Evolutionary conservation across 2,888 invertebrate species (phyloP).

Genomic region (Hedychridium roseum): DNA sequence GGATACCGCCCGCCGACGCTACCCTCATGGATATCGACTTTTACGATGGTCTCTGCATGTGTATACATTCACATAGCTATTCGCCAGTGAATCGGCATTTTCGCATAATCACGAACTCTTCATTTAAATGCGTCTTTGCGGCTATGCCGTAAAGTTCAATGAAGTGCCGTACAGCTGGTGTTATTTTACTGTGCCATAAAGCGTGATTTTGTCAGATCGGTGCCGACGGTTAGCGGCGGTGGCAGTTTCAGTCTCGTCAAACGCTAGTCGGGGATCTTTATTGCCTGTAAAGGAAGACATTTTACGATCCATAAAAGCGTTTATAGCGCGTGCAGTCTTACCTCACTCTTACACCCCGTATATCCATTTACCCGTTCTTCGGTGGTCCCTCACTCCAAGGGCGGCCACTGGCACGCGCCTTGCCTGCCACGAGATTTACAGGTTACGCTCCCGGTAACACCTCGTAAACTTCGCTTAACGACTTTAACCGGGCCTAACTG

Average conservation of each 20-base stretch:
- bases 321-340: constrained; percentile 51
- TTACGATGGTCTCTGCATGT: background rate
- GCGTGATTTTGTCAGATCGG: constrained; percentile 45
- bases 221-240: too few relatives aligned
- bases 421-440: constrained; percentile 60
- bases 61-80: constrained; percentile 28
- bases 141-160: constrained; percentile 35
- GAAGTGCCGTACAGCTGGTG: constrained; percentile 32
- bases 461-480: constrained; percentile 65
- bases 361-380: constrained; percentile 46
- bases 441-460: constrained; percentile 64
- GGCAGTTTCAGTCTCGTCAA: constrained; percentile 33
- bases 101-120: background rate
- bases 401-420: constrained; percentile 63
- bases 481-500: constrained; percentile 64
- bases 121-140: background rate
- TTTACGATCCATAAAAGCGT: constrained; percentile 64
- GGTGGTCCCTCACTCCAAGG: constrained; percentile 48
- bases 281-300: constrained; percentile 64
- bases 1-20: constrained; percentile 10
- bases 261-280: constrained; percentile 58
- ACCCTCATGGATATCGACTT: constrained; percentile 2
- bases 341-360: constrained; percentile 50
- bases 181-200: constrained; percentile 45
- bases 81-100: constrained; percentile 30